Percentiles rank a stretch among this genome's conserved stretches.
These are phyloP conservation scores for Epistrophe eligans DNA, from an alignment of 2,888 invertebrate genomes.

Conservation along the genomic window DNA sequence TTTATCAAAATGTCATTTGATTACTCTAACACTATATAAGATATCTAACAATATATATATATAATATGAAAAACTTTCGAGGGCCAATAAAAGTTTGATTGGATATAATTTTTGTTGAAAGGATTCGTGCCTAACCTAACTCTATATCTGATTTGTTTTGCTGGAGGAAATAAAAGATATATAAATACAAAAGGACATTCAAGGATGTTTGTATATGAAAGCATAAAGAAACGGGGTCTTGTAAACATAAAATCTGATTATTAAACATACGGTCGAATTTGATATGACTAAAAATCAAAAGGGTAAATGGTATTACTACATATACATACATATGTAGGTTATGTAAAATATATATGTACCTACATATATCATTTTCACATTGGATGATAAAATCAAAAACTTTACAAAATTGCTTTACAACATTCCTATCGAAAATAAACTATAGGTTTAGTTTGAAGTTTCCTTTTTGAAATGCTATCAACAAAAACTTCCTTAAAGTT, in stretches of 20 bases:
- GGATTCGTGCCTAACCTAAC: not conserved
- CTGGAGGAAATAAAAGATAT: not conserved
- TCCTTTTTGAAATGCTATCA: not conserved
- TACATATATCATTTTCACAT: not conserved
- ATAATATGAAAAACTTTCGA: not conserved
- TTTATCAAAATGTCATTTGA: conserved; percentile 23
- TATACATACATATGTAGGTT: too few relatives aligned
- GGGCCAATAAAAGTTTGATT: conserved; percentile 13
- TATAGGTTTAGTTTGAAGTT: not conserved
- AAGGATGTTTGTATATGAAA: not conserved
- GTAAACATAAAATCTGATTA: conserved; percentile 9
- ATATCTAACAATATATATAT: too few relatives aligned
- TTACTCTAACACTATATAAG: not conserved
- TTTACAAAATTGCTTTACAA: not conserved
- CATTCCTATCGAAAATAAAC: not conserved
- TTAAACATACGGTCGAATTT: not conserved
- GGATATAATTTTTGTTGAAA: not conserved
- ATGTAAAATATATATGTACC: too few relatives aligned
- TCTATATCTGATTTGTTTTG: not conserved
- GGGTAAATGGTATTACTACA: not conserved
- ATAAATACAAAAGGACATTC: not conserved
- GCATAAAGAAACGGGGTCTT: not conserved
- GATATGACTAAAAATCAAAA: not conserved
- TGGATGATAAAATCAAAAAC: not conserved
- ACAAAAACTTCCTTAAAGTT: not conserved